These are phyloP conservation scores for Eupithecia centaureata DNA, from an alignment of 2,888 invertebrate species.

Conservation along the genomic window DNA sequence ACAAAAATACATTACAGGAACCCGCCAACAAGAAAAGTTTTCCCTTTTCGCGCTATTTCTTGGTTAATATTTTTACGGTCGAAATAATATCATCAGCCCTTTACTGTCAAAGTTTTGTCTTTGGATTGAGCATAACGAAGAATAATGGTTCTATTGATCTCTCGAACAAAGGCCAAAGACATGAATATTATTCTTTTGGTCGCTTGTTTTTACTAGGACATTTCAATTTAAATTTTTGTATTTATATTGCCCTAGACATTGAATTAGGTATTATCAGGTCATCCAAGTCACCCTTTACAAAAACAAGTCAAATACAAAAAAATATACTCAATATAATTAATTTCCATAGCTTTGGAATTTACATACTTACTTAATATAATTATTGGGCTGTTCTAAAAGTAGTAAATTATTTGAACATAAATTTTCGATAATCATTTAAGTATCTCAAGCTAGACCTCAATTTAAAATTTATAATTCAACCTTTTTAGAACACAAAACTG, in stretches of 20 bases:
- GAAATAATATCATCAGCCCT: constrained; percentile 35
- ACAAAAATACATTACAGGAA: constrained; percentile 27
- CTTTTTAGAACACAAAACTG: background rate
- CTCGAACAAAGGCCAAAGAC: constrained; percentile 1
- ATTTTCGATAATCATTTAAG: background rate
- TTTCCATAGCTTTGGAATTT: background rate
- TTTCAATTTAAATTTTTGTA: background rate
- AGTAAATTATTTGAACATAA: background rate
- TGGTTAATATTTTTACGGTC: constrained; percentile 42
- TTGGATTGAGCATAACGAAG: constrained; percentile 26
- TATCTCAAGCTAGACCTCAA: background rate
- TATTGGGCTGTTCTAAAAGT: background rate
- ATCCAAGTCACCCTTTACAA: background rate
- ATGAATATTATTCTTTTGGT: constrained; percentile 4
- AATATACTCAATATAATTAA: background rate
- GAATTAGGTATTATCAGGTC: background rate
- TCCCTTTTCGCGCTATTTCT: constrained; percentile 21
- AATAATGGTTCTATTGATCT: constrained; percentile 25
- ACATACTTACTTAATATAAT: too few relatives aligned
- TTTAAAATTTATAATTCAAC: background rate
- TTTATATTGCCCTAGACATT: background rate
- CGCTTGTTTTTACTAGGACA: background rate
- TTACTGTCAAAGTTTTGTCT: constrained; percentile 46
- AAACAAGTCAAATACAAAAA: background rate
- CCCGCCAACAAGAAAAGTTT: constrained; percentile 30